A percentile compares a stretch with the other conserved stretches of the same genome.
Evolutionary conservation across 2,888 invertebrate species (phyloP).

Genomic region (Boloria euphrosyne): DNA sequence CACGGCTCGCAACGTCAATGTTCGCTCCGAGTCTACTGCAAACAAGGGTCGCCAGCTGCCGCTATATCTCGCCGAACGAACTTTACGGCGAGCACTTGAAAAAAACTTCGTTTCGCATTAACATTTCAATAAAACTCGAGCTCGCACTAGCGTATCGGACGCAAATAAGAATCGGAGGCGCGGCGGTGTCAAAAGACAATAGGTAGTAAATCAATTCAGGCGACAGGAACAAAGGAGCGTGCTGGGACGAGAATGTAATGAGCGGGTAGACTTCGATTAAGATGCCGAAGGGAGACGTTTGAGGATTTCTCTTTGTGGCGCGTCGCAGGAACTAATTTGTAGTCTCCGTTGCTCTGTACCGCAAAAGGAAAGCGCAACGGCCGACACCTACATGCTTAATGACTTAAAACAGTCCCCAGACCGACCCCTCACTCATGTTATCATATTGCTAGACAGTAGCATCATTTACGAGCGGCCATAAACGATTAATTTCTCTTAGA

Average conservation of each 20-base stretch:
- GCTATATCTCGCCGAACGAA: slow-evolving; percentile 63
- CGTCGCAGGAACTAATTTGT: slow-evolving; percentile 65
- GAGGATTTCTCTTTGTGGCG: slow-evolving; percentile 55
- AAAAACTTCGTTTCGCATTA: slow-evolving; percentile 57
- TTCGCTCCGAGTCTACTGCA: slow-evolving; percentile 57
- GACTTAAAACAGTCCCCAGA: slow-evolving; percentile 54
- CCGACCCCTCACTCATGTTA: slow-evolving; percentile 44
- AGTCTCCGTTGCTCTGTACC: slow-evolving; percentile 55
- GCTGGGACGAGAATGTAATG: slow-evolving; percentile 44
- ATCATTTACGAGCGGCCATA: slow-evolving; percentile 41
- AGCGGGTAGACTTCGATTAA: slow-evolving; percentile 57
- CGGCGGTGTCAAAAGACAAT: slow-evolving; percentile 57
- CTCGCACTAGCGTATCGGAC: slow-evolving; percentile 50
- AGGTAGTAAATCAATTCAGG: slow-evolving; percentile 71
- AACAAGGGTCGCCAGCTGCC: slow-evolving; percentile 71
- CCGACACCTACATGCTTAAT: slow-evolving; percentile 61
- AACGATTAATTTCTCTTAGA: slow-evolving; percentile 48
- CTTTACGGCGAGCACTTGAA: slow-evolving; percentile 50
- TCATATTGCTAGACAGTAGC: slow-evolving; percentile 36
- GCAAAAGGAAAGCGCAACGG: slow-evolving; percentile 59
- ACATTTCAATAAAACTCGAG: slow-evolving; percentile 60
- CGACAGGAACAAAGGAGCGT: slow-evolving; percentile 61
- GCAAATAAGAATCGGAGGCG: slow-evolving; percentile 52
- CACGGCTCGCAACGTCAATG: slow-evolving; percentile 49
- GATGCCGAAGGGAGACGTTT: slow-evolving; percentile 59